Base-by-base conservation (phyloP, 2,888 invertebrate genomes). In the Ctenicera cuprea region DNA sequence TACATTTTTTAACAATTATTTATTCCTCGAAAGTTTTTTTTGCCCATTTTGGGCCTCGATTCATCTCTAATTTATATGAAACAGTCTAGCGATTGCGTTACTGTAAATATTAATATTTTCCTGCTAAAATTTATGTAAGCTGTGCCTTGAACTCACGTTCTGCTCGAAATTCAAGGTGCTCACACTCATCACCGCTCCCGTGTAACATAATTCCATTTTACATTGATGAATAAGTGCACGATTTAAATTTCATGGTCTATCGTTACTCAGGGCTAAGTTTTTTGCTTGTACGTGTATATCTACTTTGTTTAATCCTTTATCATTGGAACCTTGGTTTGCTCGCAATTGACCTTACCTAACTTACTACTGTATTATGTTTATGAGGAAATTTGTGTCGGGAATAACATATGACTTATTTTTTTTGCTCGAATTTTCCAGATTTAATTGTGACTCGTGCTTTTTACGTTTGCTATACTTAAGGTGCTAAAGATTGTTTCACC, bases 41-140 rank as follows among this genome's bases (percentile, higher is more conserved):
- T 16, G 18, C 18, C 48, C 20, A 48, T 18, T 48, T 11, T 48
- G 20, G 48, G 18, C 48, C 20, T 18, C 48, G 48, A 16, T 3
- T 18, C 9, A 48, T 48, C 48, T 18, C 16, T 20, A 8, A 48
- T 48, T 26, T 41, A 64, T 64, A 20, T 41, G 43, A 43, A 43
- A 63, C 62, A 26, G 45, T 63, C 43, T 62, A 26, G 18, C 45
- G 45, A 64, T 50, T 64, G 16, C 64, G 33, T 14, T n/a, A 50
- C 16, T 16, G 18, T 20, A 22, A 26, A 18, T 41, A 64, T 64
- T 64, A 30, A 50, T 45, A 64, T 33, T 64, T 64, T 64, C 50
- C 64, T 45, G 22, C 63, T 45, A n/a, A 63, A 63, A 45, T 63
- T 50, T 20, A 64, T 64, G 14, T 37, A 64, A 64, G 11, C 48